Percentiles rank a stretch among this genome's conserved stretches.
phyloP scores from a whole-genome alignment of 2,113 vertebrate species.

The Pagrus major region DNA sequence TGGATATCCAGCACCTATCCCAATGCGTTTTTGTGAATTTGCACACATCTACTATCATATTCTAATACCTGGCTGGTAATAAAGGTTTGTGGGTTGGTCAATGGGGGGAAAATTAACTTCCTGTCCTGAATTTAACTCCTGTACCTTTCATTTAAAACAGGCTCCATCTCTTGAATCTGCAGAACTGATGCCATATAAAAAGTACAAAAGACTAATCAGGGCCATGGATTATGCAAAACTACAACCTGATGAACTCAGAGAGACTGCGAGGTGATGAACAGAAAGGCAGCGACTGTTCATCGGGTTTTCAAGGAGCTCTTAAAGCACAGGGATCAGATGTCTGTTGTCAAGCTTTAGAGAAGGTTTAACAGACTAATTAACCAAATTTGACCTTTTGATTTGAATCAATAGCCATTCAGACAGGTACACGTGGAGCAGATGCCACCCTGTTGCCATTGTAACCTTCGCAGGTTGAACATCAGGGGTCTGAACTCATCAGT shows the following conservation, averaged over 20 bases:
- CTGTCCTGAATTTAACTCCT: neutral
- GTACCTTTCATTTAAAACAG: conserved; percentile 19
- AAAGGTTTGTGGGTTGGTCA: neutral
- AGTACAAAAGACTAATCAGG: conserved; percentile 8
- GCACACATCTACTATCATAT: neutral
- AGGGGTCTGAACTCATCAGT: neutral
- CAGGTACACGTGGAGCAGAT: neutral
- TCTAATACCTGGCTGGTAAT: neutral
- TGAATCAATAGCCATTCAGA: neutral
- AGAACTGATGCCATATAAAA: neutral
- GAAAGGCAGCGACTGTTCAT: neutral
- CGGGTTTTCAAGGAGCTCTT: neutral
- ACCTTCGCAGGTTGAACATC: neutral
- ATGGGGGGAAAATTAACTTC: neutral
- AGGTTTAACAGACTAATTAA: conserved; percentile 6
- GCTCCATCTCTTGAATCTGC: neutral
- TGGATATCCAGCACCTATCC: neutral
- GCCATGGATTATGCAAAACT: conserved; percentile 51
- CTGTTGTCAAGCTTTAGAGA: neutral
- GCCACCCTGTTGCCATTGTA: neutral
- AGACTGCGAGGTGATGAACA: neutral
- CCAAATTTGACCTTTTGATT: neutral
- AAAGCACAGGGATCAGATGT: neutral
- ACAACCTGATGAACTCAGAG: conserved; percentile 8
- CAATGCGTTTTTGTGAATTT: too few species aligned